Conservation (phyloP, 1,140 invertebrate genomes). For the Solen grandis region DNA sequence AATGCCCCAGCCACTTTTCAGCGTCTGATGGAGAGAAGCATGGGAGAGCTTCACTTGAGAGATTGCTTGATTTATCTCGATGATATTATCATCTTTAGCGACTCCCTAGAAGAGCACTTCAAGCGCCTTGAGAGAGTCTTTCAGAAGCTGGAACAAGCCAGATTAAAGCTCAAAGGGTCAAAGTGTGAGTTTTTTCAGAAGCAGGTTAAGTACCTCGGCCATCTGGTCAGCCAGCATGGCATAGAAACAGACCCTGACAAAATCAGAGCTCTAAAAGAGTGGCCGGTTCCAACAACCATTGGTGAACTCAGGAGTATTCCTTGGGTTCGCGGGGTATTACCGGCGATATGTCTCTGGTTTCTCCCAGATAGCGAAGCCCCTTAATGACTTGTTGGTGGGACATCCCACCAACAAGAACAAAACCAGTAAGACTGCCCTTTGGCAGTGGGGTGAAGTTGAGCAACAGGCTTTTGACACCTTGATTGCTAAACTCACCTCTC, state of each 20-base stretch:
- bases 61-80: slow-evolving; percentile 55
- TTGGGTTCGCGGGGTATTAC: slow-evolving; percentile 80
- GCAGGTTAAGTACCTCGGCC: slow-evolving; percentile 57
- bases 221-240: slow-evolving; percentile 47
- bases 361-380: slow-evolving; percentile 71
- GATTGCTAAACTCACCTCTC: no score
- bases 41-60: slow-evolving; percentile 9
- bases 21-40: neutral
- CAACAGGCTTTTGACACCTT: no score
- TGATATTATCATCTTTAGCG: slow-evolving; percentile 51
- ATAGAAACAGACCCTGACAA: slow-evolving; percentile 79
- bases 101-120: slow-evolving; percentile 50
- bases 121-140: slow-evolving; percentile 65
- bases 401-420: neutral
- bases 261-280: slow-evolving; percentile 73
- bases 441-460: no score
- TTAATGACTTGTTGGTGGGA: slow-evolving; percentile 64
- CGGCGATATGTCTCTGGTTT: slow-evolving; percentile 74
- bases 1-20: neutral
- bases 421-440: no score
- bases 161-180: slow-evolving; percentile 63
- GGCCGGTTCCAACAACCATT: slow-evolving; percentile 63
- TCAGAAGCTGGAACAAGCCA: slow-evolving; percentile 45
- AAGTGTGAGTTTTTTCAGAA: slow-evolving; percentile 79
- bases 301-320: slow-evolving; percentile 79